A percentile compares a stretch with the other conserved stretches of the same genome.
phyloP scores from a whole-genome alignment of 2,113 vertebrate genomes.

The Actenoides lindsayi region DNA sequence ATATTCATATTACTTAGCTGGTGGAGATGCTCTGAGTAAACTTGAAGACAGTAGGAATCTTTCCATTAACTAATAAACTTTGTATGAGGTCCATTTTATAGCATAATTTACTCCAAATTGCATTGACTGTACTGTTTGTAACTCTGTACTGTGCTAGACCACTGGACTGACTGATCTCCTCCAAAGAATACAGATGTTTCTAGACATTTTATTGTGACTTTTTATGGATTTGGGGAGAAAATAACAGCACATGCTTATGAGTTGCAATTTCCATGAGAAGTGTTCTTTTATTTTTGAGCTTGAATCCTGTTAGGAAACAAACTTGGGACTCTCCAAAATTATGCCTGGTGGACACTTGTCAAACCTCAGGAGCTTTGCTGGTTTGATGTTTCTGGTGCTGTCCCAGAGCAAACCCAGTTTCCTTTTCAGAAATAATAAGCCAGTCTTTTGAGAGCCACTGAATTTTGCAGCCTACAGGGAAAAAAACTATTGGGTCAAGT shows the following conservation, averaged over 20 bases:
- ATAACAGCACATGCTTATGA: background rate
- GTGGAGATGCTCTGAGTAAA: background rate
- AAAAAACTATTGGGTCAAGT: background rate
- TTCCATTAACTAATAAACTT: background rate
- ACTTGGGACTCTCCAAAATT: background rate
- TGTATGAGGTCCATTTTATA: background rate
- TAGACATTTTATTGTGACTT: background rate
- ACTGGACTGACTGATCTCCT: background rate
- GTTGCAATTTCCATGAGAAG: background rate
- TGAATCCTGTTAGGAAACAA: background rate
- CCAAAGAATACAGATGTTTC: background rate
- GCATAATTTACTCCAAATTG: background rate
- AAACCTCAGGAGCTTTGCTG: background rate
- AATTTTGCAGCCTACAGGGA: background rate
- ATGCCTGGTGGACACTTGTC: background rate
- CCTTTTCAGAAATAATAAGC: background rate
- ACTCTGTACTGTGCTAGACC: background rate
- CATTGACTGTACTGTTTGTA: background rate
- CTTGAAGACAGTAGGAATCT: background rate
- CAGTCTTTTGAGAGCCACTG: background rate
- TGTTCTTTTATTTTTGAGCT: background rate
- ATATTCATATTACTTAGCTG: background rate
- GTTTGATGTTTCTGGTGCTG: background rate
- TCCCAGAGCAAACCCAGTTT: background rate
- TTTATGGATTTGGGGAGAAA: background rate